Percentiles rank a stretch among this genome's conserved stretches.
Conservation (phyloP, 2,797 vertebrate species). For the Sphaeramia orbicularis region DNA sequence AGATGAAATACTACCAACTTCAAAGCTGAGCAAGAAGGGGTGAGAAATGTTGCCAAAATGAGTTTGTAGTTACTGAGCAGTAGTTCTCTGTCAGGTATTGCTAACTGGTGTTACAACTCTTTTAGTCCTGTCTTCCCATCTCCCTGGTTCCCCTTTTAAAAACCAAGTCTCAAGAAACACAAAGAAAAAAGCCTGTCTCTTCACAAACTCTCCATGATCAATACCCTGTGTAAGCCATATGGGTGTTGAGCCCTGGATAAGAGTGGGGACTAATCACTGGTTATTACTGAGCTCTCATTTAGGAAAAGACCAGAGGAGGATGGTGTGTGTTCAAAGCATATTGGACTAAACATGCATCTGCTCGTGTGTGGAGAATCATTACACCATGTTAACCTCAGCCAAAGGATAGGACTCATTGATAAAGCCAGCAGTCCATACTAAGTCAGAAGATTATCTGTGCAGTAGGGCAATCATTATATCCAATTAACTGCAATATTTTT, state of each 20-base stretch:
- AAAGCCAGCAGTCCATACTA: constrained; percentile 46
- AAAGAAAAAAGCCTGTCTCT: constrained; percentile 34
- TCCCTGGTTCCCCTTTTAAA: constrained; percentile 40
- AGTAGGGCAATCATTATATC: constrained; percentile 67
- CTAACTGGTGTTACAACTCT: constrained; percentile 11
- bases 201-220: constrained; percentile 46
- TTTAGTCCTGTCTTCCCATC: constrained; percentile 32
- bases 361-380: constrained; percentile 22
- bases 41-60: constrained; percentile 25
- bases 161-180: constrained; percentile 55
- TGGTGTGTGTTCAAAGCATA: constrained; percentile 26
- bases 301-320: constrained; percentile 16
- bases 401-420: constrained; percentile 46
- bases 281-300: constrained; percentile 64
- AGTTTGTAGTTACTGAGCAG: neutral
- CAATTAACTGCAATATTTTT: constrained; percentile 66
- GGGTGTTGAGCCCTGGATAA: constrained; percentile 64
- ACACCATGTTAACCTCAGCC: constrained; percentile 39
- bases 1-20: constrained; percentile 39
- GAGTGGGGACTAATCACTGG: constrained; percentile 66
- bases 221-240: constrained; percentile 48
- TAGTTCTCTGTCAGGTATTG: neutral
- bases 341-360: constrained; percentile 35
- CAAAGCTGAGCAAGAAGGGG: constrained; percentile 25
- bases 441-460: constrained; percentile 65